Percentiles rank a stretch among this genome's conserved stretches.
Conservation (phyloP, 2,888 invertebrate genomes). For the Dasysyrphus albostriatus region DNA sequence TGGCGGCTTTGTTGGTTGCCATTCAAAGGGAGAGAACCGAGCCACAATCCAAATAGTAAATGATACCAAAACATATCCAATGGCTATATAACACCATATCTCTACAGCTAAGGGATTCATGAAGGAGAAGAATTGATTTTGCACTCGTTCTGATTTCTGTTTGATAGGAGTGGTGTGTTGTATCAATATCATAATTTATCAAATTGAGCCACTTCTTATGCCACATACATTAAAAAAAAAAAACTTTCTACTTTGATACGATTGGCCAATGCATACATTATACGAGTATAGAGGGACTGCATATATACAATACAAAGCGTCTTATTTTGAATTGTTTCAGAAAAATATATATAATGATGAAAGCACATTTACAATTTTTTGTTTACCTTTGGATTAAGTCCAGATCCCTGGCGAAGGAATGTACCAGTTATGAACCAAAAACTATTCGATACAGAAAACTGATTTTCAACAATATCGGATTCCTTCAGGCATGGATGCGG, state of each 20-base stretch:
- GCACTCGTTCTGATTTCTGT: slow-evolving; percentile 86
- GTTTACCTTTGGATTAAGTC: slow-evolving; percentile 91
- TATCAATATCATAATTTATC: slow-evolving; percentile 10
- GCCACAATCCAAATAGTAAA: slow-evolving; percentile 93
- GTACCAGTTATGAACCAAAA: slow-evolving; percentile 97
- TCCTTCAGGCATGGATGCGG: slow-evolving; percentile 92
- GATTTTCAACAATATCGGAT: slow-evolving; percentile 95
- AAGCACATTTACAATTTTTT: neutral
- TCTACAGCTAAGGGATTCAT: slow-evolving; percentile 93
- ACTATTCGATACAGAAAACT: slow-evolving; percentile 97
- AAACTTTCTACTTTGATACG: neutral
- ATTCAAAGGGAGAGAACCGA: slow-evolving; percentile 93
- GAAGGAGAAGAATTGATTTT: slow-evolving; percentile 91
- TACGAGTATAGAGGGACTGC: neutral
- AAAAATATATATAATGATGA: neutral
- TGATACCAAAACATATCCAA: slow-evolving; percentile 91
- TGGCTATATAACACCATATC: slow-evolving; percentile 92
- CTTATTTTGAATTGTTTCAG: neutral
- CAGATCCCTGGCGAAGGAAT: slow-evolving; percentile 93
- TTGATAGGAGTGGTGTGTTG: slow-evolving; percentile 8
- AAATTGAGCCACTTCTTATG: neutral
- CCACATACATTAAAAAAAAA: neutral
- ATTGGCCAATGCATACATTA: neutral
- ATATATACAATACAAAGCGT: neutral
- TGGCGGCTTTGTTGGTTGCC: slow-evolving; percentile 87